Conservation (phyloP, 2,888 invertebrate genomes). For the Daptonema setosum region DNA sequence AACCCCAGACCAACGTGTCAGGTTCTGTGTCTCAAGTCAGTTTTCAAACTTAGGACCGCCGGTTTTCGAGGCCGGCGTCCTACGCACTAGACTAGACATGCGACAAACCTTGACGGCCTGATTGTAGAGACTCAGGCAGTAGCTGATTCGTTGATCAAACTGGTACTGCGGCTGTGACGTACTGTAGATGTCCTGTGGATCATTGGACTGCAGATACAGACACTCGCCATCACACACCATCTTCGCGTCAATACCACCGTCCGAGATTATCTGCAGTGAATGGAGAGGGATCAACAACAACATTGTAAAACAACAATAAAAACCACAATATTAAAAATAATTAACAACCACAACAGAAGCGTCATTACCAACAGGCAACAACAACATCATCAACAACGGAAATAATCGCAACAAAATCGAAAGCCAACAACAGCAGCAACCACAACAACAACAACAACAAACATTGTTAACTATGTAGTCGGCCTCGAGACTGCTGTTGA, state of each 20-base stretch:
- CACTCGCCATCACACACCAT: constrained; percentile 66
- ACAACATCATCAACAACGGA: too few relatives aligned
- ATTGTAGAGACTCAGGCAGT: constrained; percentile 90
- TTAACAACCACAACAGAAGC: too few relatives aligned
- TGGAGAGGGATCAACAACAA: too few relatives aligned
- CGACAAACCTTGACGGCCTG: constrained; percentile 57
- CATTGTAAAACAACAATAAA: too few relatives aligned
- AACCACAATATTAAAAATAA: too few relatives aligned
- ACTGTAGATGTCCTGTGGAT: constrained; percentile 84
- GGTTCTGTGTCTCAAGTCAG: too few relatives aligned
- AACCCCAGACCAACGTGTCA: too few relatives aligned
- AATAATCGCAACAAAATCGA: too few relatives aligned
- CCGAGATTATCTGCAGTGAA: constrained; percentile 46
- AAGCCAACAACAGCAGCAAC: too few relatives aligned
- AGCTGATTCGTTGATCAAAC: constrained; percentile 65
- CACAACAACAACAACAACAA: too few relatives aligned
- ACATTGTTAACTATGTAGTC: constrained; percentile 91
- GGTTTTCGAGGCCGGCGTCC: not conserved
- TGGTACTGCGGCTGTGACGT: constrained; percentile 41
- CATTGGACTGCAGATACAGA: constrained; percentile 82
- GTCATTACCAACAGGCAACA: too few relatives aligned
- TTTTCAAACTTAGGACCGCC: too few relatives aligned
- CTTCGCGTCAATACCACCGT: constrained; percentile 92
- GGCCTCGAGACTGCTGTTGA: constrained; percentile 80
- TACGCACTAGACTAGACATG: not conserved